phyloP scores from a whole-genome alignment of 2,888 invertebrate genomes.

The Polydrusus tereticollis region DNA sequence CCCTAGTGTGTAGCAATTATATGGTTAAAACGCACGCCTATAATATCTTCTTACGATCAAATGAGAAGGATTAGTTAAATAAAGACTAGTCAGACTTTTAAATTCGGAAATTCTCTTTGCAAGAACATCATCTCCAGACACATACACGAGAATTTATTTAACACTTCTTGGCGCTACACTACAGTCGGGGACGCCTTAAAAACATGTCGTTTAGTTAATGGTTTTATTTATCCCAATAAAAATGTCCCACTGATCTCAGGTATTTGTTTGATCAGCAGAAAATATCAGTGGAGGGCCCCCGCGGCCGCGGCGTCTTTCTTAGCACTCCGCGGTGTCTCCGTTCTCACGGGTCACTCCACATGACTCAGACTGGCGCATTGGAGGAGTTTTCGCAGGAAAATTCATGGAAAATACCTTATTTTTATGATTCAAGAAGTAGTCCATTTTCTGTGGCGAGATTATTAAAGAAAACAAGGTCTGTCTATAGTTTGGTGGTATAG shows the following conservation, averaged over 20 bases:
- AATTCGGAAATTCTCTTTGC: too few species aligned
- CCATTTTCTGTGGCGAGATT: too few species aligned
- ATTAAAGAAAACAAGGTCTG: too few species aligned
- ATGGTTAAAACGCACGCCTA: too few species aligned
- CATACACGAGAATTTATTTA: constrained; percentile 6
- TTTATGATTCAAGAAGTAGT: too few species aligned
- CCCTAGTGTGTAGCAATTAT: too few species aligned
- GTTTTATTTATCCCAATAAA: constrained; percentile 50
- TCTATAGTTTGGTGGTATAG: too few species aligned
- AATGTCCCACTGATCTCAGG: constrained; percentile 50
- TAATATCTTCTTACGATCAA: too few species aligned
- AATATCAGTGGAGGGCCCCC: constrained; percentile 45
- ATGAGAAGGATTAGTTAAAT: too few species aligned
- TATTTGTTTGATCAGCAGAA: constrained; percentile 51
- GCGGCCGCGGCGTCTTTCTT: constrained; percentile 44
- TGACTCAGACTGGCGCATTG: constrained; percentile 44
- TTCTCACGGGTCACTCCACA: constrained; percentile 57
- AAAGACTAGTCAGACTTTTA: too few species aligned
- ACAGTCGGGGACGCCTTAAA: constrained; percentile 32
- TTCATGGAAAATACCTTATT: constrained; percentile 3
- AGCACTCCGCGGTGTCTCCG: constrained; percentile 52
- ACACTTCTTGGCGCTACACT: constrained; percentile 4
- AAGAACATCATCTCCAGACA: not conserved
- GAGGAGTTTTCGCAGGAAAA: constrained; percentile 34
- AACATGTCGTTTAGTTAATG: constrained; percentile 45